Evolutionary conservation across 2,113 vertebrate species (phyloP), one percentile per base, ranked within the genome.

Genomic region (Sorex fumeus): DNA sequence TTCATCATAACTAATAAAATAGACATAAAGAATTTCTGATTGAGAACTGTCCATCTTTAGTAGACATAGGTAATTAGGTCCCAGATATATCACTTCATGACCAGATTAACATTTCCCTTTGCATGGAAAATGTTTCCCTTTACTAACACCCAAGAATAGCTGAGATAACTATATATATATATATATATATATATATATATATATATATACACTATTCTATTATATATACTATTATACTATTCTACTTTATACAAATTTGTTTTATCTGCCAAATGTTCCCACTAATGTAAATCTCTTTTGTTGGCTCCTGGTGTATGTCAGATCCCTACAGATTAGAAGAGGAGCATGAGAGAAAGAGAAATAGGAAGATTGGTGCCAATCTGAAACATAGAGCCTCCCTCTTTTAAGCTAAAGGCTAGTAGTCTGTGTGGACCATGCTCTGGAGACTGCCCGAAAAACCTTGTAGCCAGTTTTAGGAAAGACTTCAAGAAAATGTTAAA

Each of bases 401-500:
- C 11, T 2, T 53, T 15, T 60, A 60, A 27, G 18, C 30, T 67
- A 62, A 64, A 64, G 5, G 15, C 43, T 45, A 21, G 13, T 50
- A 50, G 25, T 74, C 53, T 23, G 1, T 1, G 9, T 32, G 27
- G 28, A 32, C 25, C 11, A 5, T 16, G 8, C 23, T 64, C 28
- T 19, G 34, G 32, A 50, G 36, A 32, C 21, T 90, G 45, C 25
- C 81, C 77, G 23, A 67, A 80, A 78, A 90, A 18, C 16, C 43
- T 12, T 3, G 53, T 2, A 30, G 45, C 70, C 11, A 43, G 36
- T 34, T 70, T 18, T 71, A 78, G 81, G 16, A 80, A 79, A 15
- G 28, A 87, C 25, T 70, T 75, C 64, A 84, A 76, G 70, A 91
- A 92, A 93, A 34, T 30, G 91, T 92, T 80, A 62, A 94, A 81